Base-by-base conservation (phyloP, 1,140 invertebrate species). In the Drosophila neocordata region DNA sequence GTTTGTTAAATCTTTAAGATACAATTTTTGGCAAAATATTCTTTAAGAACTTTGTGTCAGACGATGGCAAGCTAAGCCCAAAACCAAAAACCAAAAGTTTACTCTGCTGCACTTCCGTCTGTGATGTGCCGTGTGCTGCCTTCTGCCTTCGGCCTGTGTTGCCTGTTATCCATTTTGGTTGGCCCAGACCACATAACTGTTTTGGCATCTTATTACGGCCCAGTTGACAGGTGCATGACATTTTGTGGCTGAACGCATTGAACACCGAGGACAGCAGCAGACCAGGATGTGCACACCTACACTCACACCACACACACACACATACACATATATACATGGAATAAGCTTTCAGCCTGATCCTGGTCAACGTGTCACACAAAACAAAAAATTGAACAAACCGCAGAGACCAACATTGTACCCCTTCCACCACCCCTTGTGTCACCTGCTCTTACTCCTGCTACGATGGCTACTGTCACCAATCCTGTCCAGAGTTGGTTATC, bases 141-240 rank as follows among this genome's bases (percentile, higher is more conserved):
- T 35, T 44, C 27, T 63, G 60, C 53, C 44, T 60, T 41, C 13
- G 38, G 44, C 38, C 18, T 59, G 59, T 31, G 66, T 35, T 37
- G 57, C 55, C 58, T 84, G 80, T 85, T 85, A 87, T 85, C 82
- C 82, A 64, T 57, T 59, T 58, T 60, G 35, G 55, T 48, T 37
- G 65, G 77, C 75, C 53, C 53, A 61, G 77, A 81, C 82, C 82
- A 74, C 82, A 85, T 79, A 85, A 85, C 82, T 85, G 82, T 87
- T 85, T 88, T 88, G 83, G 82, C 82, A 87, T 87, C 82, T 87
- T 87, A 88, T 87, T 87, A 87, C 76, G 79, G 75, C 24, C 83
- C 75, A 77, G 75, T 69, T 88, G 82, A 88, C 82, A 87, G 82
- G 74, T 87, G 82, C 79, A 88, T 88, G 83, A 87, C 82, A 81